Conservation (phyloP, 2,797 vertebrate genomes). For the Urocyon cinereoargenteus region DNA sequence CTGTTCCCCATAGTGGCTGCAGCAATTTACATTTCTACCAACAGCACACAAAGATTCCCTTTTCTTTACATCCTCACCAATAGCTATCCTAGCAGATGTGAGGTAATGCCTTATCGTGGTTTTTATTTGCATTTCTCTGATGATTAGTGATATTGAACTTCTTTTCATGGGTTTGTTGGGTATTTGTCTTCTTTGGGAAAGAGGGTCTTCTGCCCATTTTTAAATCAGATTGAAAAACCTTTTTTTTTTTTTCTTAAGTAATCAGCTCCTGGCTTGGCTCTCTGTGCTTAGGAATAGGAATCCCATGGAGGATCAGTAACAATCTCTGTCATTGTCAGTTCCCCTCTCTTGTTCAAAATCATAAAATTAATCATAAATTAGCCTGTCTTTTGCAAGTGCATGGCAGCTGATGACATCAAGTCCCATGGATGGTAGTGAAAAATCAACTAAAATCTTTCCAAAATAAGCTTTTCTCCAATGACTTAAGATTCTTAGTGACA, state of each 20-base stretch:
- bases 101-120: background rate
- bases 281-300: background rate
- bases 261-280: background rate
- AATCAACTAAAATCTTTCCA: background rate
- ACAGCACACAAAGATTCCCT: background rate
- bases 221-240: background rate
- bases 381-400: background rate
- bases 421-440: background rate
- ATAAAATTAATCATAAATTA: slow-evolving; percentile 32
- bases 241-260: slow-evolving; percentile 52
- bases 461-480: background rate
- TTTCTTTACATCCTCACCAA: background rate
- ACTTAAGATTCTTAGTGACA: slow-evolving; percentile 27
- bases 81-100: background rate
- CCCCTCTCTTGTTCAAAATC: background rate
- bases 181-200: background rate
- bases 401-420: background rate
- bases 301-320: background rate
- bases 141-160: background rate
- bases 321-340: background rate
- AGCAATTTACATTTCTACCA: background rate
- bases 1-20: background rate
- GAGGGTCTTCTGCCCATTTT: background rate
- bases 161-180: background rate
- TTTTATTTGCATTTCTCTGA: background rate